Evolutionary conservation across 2,113 vertebrate species (phyloP), one percentile per base, ranked within the genome.

Genomic region (Amazona vittata): DNA sequence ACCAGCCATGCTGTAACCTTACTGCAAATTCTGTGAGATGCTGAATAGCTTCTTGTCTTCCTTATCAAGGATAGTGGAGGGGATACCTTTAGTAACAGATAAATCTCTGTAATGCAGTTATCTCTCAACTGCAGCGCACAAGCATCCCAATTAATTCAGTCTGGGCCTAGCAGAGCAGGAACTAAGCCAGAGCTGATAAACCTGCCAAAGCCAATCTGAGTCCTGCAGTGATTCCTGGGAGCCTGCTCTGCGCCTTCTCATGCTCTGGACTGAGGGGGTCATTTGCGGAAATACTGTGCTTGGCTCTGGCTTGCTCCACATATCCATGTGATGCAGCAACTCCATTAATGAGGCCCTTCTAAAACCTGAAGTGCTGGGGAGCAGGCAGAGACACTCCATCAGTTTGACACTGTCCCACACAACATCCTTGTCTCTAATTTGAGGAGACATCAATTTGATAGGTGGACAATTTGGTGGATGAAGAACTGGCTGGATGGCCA

Each of bases 21-120:
- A 71, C 87, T 69, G 60, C 70, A 88, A 85, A 91, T 85, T 93
- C 93, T 79, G 77, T 50, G 67, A 90, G 84, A 83, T 69, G 93
- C 85, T 83, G 83, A 84, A 68, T 76, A 96, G 89, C 89, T 91
- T 87, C 94, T 92, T 62, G 21, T 93, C 39, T 29, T 84, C 65
- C 86, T 94, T 96, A 96, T 95, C 81, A 15, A 89, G 86, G 81
- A 95, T 67, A 50, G 91, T 68, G 84, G 89, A 97, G 80, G 94
- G 91, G 91, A 95, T 95, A 95, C 95, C 95, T 96, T 89, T 87
- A 93, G 93, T 87, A 91, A 79, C 55, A 96, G 95, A 97, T 96
- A 96, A 96, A 95, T 97, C 95, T 96, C 94, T 95, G 86, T 97
- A 97, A 96, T 94, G 91, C 95, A 96, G 94, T 97, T 96, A 96